These are phyloP conservation scores for Acipenser oxyrinchus DNA, from an alignment of 2,797 vertebrate genomes.

Conservation along the genomic window DNA sequence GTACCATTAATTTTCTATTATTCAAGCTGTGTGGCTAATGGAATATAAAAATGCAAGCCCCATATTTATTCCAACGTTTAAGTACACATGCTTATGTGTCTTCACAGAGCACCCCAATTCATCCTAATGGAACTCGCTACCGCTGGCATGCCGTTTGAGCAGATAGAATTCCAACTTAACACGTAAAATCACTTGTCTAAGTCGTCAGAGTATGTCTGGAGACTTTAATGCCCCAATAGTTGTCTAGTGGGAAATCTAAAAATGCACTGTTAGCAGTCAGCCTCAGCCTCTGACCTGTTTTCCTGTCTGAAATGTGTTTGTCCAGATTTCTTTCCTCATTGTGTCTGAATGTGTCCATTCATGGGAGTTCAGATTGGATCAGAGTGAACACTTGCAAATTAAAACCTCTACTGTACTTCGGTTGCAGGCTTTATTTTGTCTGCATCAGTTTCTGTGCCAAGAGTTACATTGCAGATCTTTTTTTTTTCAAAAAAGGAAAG, in stretches of 20 bases:
- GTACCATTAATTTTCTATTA: conserved; percentile 69
- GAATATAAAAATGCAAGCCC: conserved; percentile 66
- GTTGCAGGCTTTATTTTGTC: no score
- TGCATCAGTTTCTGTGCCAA: no score
- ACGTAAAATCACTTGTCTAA: conserved; percentile 63
- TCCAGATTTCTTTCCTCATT: conserved; percentile 5
- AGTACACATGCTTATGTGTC: conserved; percentile 61
- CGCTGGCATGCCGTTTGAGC: conserved; percentile 44
- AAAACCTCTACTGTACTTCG: no score
- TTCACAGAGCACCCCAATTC: conserved; percentile 60
- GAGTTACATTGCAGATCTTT: no score
- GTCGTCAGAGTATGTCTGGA: conserved; percentile 46
- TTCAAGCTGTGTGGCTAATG: conserved; percentile 49
- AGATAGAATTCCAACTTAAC: conserved; percentile 43
- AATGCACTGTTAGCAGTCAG: conserved; percentile 27
- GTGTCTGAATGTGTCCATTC: conserved; percentile 1
- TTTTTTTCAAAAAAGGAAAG: no score
- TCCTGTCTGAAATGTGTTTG: conserved; percentile 3
- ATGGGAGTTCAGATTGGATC: not conserved
- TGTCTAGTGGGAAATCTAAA: conserved; percentile 40
- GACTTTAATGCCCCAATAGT: conserved; percentile 50
- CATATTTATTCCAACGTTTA: conserved; percentile 68
- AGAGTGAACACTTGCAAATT: no score
- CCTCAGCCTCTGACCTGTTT: conserved; percentile 23
- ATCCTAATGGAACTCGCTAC: conserved; percentile 60